Conservation (phyloP, 2,797 vertebrate species). For the Acrossocheilus fasciatus region DNA sequence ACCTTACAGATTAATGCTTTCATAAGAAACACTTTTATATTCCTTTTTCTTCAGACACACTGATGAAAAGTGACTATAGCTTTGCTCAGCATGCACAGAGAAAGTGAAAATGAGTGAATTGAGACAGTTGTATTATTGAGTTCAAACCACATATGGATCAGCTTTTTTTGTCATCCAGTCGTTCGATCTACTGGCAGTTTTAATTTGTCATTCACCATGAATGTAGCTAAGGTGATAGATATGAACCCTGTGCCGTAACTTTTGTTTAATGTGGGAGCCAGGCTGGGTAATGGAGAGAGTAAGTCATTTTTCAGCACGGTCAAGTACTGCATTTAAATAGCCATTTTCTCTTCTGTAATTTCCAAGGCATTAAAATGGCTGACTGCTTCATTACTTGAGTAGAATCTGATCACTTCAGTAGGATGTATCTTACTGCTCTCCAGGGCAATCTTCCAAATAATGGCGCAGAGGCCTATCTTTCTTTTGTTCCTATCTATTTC, state of each 20-base stretch:
- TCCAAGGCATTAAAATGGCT: conserved; percentile 61
- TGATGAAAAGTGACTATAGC: not conserved
- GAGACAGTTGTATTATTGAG: not conserved
- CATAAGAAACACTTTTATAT: conserved; percentile 8
- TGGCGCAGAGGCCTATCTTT: conserved; percentile 37
- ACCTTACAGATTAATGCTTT: conserved; percentile 36
- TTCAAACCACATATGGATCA: not conserved
- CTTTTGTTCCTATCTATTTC: conserved; percentile 25
- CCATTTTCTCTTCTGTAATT: conserved; percentile 61
- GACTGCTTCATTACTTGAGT: conserved; percentile 61
- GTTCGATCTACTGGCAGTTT: not conserved
- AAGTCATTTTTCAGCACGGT: conserved; percentile 57
- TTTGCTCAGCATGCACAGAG: not conserved
- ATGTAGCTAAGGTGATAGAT: conserved; percentile 16
- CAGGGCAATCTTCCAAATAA: conserved; percentile 60
- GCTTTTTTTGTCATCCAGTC: not conserved
- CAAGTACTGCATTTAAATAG: conserved; percentile 65
- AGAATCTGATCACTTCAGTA: conserved; percentile 60
- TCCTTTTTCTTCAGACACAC: not conserved
- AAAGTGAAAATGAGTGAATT: not conserved
- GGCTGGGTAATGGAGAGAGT: conserved; percentile 50
- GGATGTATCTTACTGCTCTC: conserved; percentile 59
- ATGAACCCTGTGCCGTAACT: conserved; percentile 53
- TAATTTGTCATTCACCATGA: conserved; percentile 2
- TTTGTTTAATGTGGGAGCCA: conserved; percentile 49